phyloP scores from a whole-genome alignment of 2,113 vertebrate genomes.

The Nipponia nippon region DNA sequence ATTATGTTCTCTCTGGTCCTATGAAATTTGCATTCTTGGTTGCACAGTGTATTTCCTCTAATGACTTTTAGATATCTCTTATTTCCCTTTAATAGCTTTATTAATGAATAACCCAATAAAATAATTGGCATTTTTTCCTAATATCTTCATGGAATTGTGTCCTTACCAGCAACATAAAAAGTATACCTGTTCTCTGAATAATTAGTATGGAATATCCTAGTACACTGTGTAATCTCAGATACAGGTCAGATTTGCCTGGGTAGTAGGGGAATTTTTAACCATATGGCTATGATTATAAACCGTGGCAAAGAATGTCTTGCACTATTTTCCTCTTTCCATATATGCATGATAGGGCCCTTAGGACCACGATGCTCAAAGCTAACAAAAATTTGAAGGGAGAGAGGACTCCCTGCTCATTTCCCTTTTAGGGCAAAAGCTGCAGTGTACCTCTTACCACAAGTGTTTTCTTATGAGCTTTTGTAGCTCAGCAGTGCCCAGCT shows the following conservation, averaged over 20 bases:
- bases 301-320: background rate
- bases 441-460: background rate
- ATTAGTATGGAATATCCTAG: background rate
- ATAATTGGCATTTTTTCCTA: background rate
- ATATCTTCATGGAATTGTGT: background rate
- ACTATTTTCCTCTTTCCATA: background rate
- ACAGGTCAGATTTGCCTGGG: background rate
- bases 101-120: background rate
- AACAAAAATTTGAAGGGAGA: background rate
- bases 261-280: background rate
- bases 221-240: background rate
- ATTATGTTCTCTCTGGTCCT: background rate
- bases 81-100: background rate
- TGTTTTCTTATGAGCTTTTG: background rate
- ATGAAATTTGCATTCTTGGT: background rate
- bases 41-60: background rate
- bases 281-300: background rate
- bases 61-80: background rate
- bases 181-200: background rate
- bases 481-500: background rate
- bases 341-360: background rate
- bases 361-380: background rate
- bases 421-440: background rate
- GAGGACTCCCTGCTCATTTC: background rate
- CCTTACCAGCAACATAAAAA: background rate